Base-by-base conservation (phyloP, 2,888 invertebrate genomes). In the Yponomeuta evonymella region DNA sequence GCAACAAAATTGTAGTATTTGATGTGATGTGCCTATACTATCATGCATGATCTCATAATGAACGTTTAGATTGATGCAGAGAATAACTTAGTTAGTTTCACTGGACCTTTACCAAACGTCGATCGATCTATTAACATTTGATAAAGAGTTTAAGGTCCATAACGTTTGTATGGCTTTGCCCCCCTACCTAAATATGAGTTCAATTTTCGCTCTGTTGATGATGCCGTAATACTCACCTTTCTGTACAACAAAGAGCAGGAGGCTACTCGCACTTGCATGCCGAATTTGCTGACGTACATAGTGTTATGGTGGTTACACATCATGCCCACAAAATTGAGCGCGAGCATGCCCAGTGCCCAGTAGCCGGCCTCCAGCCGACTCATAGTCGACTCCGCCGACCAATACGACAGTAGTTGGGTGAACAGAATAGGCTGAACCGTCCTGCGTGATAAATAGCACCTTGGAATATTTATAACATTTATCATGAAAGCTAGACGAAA, bases 181-280 rank as follows among this genome's bases (percentile, higher is more conserved):
- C 43, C 43, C 43, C 43, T 43, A 43, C 33, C 33, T 43, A 43
- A 43, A 43, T 1, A 8, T 43, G 43, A 2, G 43, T 43, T 43
- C 6, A 43, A 8, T 33, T 33, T 33, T 33, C 23, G 23, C 33
- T 33, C 0, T 33, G 1, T 2, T 33, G 33, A 51, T 15, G 9
- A 10, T n/a, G 33, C n/a, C 10, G 9, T 11, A 51, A 36, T 3
- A 2, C 70, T 65, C 82, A 96, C 96, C 94, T 97, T 97, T 86
- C 95, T 94, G 78, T 95, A 96, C 63, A 97, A 87, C 0, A 97
- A 85, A 0, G 96, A 94, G 72, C 96, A 95, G 76, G 94, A 94
- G 0, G 96, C 95, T 0, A 96, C 92, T 79, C 96, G 93, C 64
- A 96, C 84, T 80, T 94, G 93, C 94, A 96, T 94, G 74, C 96